Conservation (phyloP, 2,888 invertebrate genomes). For the Caenorhabditis sp. region DNA sequence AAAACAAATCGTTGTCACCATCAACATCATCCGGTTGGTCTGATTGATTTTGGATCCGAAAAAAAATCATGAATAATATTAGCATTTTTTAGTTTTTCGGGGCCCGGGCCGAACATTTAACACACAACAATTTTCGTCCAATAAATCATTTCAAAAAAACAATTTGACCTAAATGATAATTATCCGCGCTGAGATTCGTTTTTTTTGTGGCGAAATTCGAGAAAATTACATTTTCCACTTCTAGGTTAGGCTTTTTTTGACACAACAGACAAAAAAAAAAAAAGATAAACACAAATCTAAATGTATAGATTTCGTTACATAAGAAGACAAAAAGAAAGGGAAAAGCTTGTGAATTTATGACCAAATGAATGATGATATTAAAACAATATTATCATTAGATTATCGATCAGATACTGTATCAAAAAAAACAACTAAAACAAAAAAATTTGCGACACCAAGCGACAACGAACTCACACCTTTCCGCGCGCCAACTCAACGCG, state of each 20-base stretch:
- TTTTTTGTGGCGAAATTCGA: neutral
- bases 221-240: neutral
- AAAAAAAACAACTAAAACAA: neutral
- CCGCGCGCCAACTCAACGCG: no score
- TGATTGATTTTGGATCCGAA: neutral
- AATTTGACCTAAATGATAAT: neutral
- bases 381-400: neutral
- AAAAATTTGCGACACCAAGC: no score
- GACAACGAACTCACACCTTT: no score
- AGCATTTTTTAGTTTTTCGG: neutral
- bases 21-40: no score
- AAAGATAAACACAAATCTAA: neutral
- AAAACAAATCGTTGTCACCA: no score
- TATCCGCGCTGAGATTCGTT: neutral
- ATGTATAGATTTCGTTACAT: neutral
- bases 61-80: slow-evolving; percentile 3
- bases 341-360: neutral
- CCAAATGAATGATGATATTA: neutral
- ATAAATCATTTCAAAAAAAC: slow-evolving; percentile 1
- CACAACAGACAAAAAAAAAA: neutral
- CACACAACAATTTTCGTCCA: neutral
- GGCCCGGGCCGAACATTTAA: no score
- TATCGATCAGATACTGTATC: neutral
- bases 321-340: neutral
- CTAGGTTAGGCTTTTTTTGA: no score